Base-by-base conservation (phyloP, 2,888 invertebrate species). In the Leptinotarsa haldemani region DNA sequence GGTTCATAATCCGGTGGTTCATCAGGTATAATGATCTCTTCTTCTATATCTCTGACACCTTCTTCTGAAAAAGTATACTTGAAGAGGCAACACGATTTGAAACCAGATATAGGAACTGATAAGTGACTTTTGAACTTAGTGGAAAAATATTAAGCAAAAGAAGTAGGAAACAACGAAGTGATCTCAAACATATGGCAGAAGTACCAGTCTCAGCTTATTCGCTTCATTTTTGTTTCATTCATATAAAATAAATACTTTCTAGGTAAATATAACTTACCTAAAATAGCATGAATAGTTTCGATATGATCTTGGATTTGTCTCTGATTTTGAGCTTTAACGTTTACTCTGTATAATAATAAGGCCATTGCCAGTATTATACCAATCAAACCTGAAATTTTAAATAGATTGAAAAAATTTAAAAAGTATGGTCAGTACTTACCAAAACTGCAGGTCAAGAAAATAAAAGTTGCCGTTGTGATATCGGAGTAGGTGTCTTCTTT, bases 1-100 rank as follows among this genome's bases (percentile, higher is more conserved):
- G 92, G 91, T 83, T 93, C 93, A 84, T 93, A 93, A 65, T 89
- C 89, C 0, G 93, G 93, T 13, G 91, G 91, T 50, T 93, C 92
- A 74, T 93, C 92, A 65, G 89, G 90, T 84, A 85, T 88, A 86
- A 83, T 88, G 86, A 84, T 88, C 86, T 83, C 88, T 84, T 80
- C 89, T 86, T 81, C 89, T 82, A 86, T 77, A 48, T 83, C 80
- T n/a, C 79, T 78, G 18, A 80, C 76, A 56, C 84, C 83, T 77
- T 86, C 86, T 75, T 85, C 86, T 84, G 65, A 30, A 72, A 77
- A 64, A 40, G 40, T 40, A 40, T 40, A 40, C 40, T 40, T 40
- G 40, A 9, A 40, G 40, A 40, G 12, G 9, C 9, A 40, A 40
- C 9, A 40, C 3, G 40, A 40, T 40, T 40, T 3, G 40, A 40